Conservation (phyloP, 2,797 vertebrate species). For the Australoheros facetus region DNA sequence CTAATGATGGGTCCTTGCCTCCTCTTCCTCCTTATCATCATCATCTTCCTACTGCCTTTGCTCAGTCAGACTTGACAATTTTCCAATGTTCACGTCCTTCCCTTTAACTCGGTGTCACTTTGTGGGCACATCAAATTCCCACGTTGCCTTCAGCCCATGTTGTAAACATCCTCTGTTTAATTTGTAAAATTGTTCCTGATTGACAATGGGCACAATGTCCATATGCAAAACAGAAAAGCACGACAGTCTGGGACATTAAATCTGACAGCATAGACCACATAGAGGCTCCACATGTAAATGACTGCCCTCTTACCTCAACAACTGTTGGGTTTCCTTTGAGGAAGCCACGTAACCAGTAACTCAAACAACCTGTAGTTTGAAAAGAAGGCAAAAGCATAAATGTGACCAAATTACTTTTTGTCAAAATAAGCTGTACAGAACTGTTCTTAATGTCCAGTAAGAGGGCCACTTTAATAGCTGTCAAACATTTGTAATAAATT, state of each 20-base stretch:
- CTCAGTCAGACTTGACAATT: conserved; percentile 20
- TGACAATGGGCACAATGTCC: conserved; percentile 36
- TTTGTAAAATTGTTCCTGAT: conserved; percentile 26
- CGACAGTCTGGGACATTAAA: conserved; percentile 30
- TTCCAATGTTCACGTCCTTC: conserved; percentile 22
- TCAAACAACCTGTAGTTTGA: conserved; percentile 2
- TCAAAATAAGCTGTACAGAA: background rate
- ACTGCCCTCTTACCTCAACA: conserved; percentile 4
- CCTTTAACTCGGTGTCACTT: conserved; percentile 18
- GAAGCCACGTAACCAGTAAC: conserved; percentile 11
- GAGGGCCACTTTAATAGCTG: background rate
- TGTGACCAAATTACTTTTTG: background rate
- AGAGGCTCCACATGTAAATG: conserved; percentile 36
- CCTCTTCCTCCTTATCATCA: conserved; percentile 9
- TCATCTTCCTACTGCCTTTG: conserved; percentile 21
- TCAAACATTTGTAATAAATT: background rate
- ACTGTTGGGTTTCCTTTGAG: conserved; percentile 27
- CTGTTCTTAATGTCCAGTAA: background rate
- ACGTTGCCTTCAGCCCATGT: background rate
- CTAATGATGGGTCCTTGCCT: conserved; percentile 51
- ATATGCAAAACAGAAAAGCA: conserved; percentile 33
- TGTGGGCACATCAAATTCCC: conserved; percentile 24
- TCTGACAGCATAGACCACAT: conserved; percentile 17
- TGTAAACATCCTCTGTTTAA: conserved; percentile 38
- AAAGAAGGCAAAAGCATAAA: background rate